These are phyloP conservation scores for Drosophila robusta DNA, from an alignment of 2,888 invertebrate genomes.

Conservation along the genomic window DNA sequence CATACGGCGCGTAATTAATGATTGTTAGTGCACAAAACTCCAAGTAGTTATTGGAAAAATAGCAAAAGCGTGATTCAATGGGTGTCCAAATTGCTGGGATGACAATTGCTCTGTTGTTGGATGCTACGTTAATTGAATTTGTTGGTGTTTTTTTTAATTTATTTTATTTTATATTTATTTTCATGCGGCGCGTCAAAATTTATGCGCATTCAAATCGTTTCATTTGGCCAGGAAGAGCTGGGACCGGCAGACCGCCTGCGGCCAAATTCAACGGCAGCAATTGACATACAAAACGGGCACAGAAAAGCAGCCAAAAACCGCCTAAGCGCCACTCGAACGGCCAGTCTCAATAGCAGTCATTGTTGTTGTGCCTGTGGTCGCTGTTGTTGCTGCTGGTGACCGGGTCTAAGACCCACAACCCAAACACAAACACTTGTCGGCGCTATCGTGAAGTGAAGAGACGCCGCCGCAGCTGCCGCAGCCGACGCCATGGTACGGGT, in stretches of 20 bases:
- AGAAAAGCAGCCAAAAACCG: constrained; percentile 56
- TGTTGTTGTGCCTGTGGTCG: constrained; percentile 41
- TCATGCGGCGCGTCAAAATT: constrained; percentile 33
- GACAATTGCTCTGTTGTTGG: constrained; percentile 49
- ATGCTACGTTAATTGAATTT: constrained; percentile 70
- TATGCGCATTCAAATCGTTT: constrained; percentile 79
- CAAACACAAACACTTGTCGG: constrained; percentile 72
- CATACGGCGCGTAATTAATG: constrained; percentile 52
- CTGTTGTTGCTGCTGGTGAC: constrained; percentile 23
- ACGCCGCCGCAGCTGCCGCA: constrained; percentile 5
- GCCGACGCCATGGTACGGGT: constrained; percentile 33
- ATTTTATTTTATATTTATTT: constrained; percentile 3
- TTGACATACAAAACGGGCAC: constrained; percentile 73
- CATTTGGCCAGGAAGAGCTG: constrained; percentile 51
- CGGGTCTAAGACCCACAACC: constrained; percentile 51
- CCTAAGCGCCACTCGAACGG: constrained; percentile 77
- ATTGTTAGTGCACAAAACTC: constrained; percentile 33
- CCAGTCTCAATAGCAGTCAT: constrained; percentile 52
- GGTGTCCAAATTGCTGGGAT: constrained; percentile 61
- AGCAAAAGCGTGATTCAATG: constrained; percentile 76
- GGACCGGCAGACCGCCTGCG: constrained; percentile 37
- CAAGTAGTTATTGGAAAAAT: constrained; percentile 42
- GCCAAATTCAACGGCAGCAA: constrained; percentile 62
- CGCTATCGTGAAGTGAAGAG: constrained; percentile 65
- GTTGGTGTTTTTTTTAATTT: constrained; percentile 23